Conservation (phyloP, 1,140 invertebrate genomes). For the Cyrtorhinus lividipennis region DNA sequence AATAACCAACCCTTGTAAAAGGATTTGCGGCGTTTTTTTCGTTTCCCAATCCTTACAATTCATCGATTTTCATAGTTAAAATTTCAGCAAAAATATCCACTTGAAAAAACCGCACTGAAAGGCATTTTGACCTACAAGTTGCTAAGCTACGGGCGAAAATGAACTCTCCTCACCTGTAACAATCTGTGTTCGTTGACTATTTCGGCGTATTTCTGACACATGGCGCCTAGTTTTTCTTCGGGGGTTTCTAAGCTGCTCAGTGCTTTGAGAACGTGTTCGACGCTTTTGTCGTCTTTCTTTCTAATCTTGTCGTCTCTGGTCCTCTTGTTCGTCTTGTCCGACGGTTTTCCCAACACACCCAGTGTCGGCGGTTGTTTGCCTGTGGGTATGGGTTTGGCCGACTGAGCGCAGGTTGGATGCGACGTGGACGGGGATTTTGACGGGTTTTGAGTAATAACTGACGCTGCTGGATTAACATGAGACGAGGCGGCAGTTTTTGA, state of each 20-base stretch:
- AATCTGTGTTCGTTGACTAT: conserved; percentile 59
- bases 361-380: neutral
- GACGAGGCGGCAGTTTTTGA: too few species aligned
- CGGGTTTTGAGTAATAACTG: too few species aligned
- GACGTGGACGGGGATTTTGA: too few species aligned
- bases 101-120: too few species aligned
- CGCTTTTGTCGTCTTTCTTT: conserved; percentile 42
- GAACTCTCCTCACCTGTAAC: conserved; percentile 37
- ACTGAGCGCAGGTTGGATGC: neutral
- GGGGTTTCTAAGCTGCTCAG: conserved; percentile 46
- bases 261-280: conserved; percentile 56
- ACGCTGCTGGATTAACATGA: too few species aligned
- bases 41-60: too few species aligned
- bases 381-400: neutral
- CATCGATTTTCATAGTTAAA: too few species aligned
- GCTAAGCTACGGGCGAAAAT: too few species aligned
- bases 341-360: neutral
- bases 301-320: conserved; percentile 26
- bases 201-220: conserved; percentile 65
- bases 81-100: too few species aligned
- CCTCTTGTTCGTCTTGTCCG: conserved; percentile 8
- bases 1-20: too few species aligned
- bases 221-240: conserved; percentile 57
- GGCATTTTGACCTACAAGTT: too few species aligned
- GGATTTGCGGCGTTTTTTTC: too few species aligned